Base-by-base conservation (phyloP, 2,888 invertebrate species). In the Argyresthia albistria region DNA sequence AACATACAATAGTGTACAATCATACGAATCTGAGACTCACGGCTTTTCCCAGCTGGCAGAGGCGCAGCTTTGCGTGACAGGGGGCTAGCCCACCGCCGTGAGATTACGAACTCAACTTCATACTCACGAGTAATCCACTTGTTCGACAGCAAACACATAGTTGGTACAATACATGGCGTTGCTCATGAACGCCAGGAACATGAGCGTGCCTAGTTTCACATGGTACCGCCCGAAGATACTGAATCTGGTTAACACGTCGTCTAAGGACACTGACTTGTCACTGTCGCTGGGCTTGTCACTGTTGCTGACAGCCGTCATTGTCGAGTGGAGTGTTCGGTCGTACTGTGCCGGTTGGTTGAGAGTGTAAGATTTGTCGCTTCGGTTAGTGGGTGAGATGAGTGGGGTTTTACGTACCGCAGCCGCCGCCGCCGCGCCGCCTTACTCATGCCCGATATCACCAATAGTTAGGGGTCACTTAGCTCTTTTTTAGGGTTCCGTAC, bases 81-180 rank as follows among this genome's bases (percentile, higher is more conserved):
- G 25, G 2, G 6, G 25, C 25, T 25, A 25, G 25, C 25, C 25
- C 2, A 25, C 6, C 25, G 25, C 25, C 25, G 25, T 6, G 6
- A n/a, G n/a, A 6, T 6, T 25, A 25, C 25, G 25, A 14, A 45
- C 25, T 25, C 25, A 25, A 25, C 2, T 2, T 25, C n/a, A 6
- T 15, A 50, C 46, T 49, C 43, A 57, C 57, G 46, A 53, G 43
- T 56, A 56, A 8, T 45, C 35, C 10, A 52, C 52, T 7, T 51
- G 50, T 35, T 57, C 54, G 14, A 51, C 55, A 4, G 50, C 54
- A 42, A 57, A 57, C 1, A 57, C 25, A 15, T 55, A 57, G 15
- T 57, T 57, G n/a, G 35, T 12, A 12, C 49, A 53, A 1, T 43
- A 50, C 8, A 57, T 51, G 14, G 54, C 16, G 36, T 57, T 55